Conservation (phyloP, 2,888 invertebrate species). For the Lamproptera curius region DNA sequence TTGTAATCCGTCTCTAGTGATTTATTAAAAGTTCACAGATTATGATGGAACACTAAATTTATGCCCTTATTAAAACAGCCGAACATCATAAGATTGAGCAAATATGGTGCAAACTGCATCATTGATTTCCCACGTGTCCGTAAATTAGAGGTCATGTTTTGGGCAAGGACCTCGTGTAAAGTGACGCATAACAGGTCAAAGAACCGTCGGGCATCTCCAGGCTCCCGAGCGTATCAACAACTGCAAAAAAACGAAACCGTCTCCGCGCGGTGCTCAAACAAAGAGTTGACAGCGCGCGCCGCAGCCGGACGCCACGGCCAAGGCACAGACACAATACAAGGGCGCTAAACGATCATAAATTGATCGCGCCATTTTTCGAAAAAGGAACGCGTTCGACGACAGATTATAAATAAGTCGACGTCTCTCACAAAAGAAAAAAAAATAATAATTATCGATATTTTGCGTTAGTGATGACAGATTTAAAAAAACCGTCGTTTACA, state of each 20-base stretch:
- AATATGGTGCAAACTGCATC: background rate
- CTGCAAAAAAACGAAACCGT: constrained; percentile 48
- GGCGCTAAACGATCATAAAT: constrained; percentile 43
- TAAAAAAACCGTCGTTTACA: too few species aligned
- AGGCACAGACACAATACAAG: constrained; percentile 65
- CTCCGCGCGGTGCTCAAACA: constrained; percentile 56
- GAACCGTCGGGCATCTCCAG: constrained; percentile 48
- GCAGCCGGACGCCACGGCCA: constrained; percentile 61
- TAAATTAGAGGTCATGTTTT: background rate
- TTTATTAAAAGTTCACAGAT: too few species aligned
- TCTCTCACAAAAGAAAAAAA: too few species aligned
- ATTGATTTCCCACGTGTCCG: background rate
- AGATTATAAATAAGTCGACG: background rate
- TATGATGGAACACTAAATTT: too few species aligned
- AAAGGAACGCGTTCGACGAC: constrained; percentile 19
- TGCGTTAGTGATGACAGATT: too few species aligned
- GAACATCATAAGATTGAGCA: background rate
- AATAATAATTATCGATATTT: too few species aligned
- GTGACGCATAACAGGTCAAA: constrained; percentile 40
- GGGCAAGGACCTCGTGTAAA: background rate
- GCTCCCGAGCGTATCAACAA: constrained; percentile 45
- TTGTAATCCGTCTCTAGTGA: too few species aligned
- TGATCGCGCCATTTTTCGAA: constrained; percentile 25
- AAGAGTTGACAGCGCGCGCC: constrained; percentile 58
- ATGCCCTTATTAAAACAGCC: too few species aligned